Evolutionary conservation across 2,888 invertebrate genomes (phyloP).

Genomic region (Heliconius sara): DNA sequence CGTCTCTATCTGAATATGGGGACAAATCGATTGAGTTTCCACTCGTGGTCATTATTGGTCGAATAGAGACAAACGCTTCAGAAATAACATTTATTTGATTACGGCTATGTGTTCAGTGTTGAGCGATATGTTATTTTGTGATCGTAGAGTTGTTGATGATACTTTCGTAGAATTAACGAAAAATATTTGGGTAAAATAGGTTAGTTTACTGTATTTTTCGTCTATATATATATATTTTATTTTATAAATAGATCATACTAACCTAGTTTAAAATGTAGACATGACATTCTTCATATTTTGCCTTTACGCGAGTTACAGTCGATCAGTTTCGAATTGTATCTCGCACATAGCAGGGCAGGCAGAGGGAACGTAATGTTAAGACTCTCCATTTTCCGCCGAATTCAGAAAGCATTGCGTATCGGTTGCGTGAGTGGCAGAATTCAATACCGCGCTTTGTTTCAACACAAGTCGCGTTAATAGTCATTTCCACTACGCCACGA

Average conservation of each 20-base stretch:
- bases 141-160: background rate
- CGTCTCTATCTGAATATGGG: background rate
- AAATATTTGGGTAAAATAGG: background rate
- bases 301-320: background rate
- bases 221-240: background rate
- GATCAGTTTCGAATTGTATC: too few relatives aligned
- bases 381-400: too few relatives aligned
- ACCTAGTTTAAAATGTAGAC: background rate
- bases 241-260: background rate
- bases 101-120: constrained; percentile 9
- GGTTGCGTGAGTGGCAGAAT: too few relatives aligned
- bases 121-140: background rate
- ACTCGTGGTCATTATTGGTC: background rate
- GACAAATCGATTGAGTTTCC: background rate
- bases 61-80: background rate
- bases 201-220: background rate
- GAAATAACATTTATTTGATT: constrained; percentile 12
- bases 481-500: too few relatives aligned
- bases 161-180: background rate
- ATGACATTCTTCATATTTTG: background rate
- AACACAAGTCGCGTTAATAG: too few relatives aligned
- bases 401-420: too few relatives aligned
- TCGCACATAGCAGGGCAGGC: too few relatives aligned
- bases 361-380: too few relatives aligned
- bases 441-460: too few relatives aligned